Base-by-base conservation (phyloP, 1,140 invertebrate genomes). In the Mylabris phalerata region DNA sequence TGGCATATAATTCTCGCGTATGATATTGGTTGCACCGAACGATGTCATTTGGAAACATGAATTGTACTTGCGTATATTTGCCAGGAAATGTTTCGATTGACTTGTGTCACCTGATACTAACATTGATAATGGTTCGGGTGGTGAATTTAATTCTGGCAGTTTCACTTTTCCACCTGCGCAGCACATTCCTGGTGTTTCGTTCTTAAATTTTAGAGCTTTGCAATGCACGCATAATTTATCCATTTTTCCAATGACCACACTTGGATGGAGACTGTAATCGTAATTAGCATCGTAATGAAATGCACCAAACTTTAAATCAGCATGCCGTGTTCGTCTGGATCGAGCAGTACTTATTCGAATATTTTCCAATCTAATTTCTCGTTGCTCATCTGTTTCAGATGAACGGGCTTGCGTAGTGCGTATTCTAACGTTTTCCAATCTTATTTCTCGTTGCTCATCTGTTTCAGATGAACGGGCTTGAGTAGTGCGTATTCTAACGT, bases 81-180 rank as follows among this genome's bases (percentile, higher is more conserved):
- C 60, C 50, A 71, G 61, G 58, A 73, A 71, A 45, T 69, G 66
- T 58, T 42, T 71, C 48, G 69, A 73, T 60, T 72, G 65, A 50
- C 62, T 54, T 58, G 42, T 57, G 47, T 51, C 58, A 55, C 66
- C 67, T 62, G 49, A 60, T 66, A 70, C 48, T 56, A 70, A 70
- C 55, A 61, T 63, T 26, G 13, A 13, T 13, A 13, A 13, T 13
- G 13, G 13, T 13, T 13, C 13, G 13, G 13, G 13, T 13, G 13
- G 13, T 13, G 13, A 13, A 13, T 13, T 13, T 32, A 59, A 55
- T 62, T 24, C 57, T 19, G 24, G 4, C 43, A 62, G 45, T 62
- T 59, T 62, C 2, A 56, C 57, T 62, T 62, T 59, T 11, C 57
- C 57, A 47, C 13, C 46, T 44, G 61, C 61, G 40, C 61, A 62